These are phyloP conservation scores for Hyles lineata DNA, from an alignment of 2,888 invertebrate genomes.

Conservation along the genomic window DNA sequence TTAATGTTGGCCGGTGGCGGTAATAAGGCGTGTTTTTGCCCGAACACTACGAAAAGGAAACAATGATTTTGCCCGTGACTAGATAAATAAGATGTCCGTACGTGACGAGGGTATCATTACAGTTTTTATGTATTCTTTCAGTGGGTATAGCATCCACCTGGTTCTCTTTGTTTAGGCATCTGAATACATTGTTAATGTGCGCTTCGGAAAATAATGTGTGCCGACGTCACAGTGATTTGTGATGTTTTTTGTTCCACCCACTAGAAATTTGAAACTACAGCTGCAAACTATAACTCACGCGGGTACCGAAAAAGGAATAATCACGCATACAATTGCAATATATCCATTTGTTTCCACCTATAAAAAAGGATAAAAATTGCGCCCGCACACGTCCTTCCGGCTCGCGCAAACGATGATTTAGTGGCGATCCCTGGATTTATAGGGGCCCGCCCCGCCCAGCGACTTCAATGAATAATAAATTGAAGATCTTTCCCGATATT, in stretches of 20 bases:
- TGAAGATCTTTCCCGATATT: constrained; percentile 79
- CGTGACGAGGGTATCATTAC: constrained; percentile 81
- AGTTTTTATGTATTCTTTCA: constrained; percentile 81
- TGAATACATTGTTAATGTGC: constrained; percentile 70
- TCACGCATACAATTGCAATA: constrained; percentile 49
- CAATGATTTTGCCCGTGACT: constrained; percentile 81
- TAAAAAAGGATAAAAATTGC: constrained; percentile 68
- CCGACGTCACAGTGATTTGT: constrained; percentile 47
- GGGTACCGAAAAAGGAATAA: constrained; percentile 35
- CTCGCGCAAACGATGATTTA: constrained; percentile 76
- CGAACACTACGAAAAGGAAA: constrained; percentile 73
- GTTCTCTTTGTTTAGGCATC: constrained; percentile 70
- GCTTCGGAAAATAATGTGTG: constrained; percentile 47
- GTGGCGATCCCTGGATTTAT: constrained; percentile 77
- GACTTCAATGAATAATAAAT: constrained; percentile 82
- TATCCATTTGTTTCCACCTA: constrained; percentile 61
- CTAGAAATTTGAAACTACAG: background rate
- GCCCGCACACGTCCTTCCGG: constrained; percentile 63
- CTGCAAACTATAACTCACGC: constrained; percentile 19
- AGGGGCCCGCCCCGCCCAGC: constrained; percentile 68
- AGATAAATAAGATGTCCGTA: constrained; percentile 82
- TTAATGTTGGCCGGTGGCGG: constrained; percentile 73
- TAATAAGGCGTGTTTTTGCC: constrained; percentile 78
- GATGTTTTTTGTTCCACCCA: constrained; percentile 25
- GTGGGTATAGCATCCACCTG: constrained; percentile 68